Evolutionary conservation across 2,797 vertebrate genomes (phyloP), one percentile per base, ranked within the genome.

Genomic region (Hypotaenidia okinawae): DNA sequence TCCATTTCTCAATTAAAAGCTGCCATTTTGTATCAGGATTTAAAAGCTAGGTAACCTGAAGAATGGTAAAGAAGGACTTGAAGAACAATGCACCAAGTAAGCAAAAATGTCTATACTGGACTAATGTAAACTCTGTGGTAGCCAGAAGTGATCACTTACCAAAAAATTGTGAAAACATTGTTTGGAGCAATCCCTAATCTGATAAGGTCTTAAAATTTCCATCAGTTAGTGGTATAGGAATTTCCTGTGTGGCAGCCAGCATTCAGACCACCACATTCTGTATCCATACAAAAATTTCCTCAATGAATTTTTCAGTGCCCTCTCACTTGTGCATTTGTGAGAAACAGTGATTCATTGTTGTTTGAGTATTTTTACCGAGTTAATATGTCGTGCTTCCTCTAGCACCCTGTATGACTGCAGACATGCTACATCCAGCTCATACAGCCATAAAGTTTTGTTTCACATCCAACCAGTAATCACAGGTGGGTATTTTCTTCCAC

Each of bases 261-360:
- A 90, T 54, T 33, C 52, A 76, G 67, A 57, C 24, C 59, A 62
- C 59, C 47, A 69, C 33, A 62, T 19, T 91, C 21, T 4, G 3
- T 55, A 88, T n/a, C 62, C 58, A 73, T 73, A 75, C n/a, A 39
- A 86, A 37, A 76, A 82, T 86, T 78, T 91, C 28, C 67, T 87
- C 37, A 78, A 45, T 16, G 30, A 90, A 80, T 90, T 88, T 95
- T 82, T 95, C 63, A 63, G 24, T 88, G 80, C 41, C 47, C n/a
- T 90, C 80, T 90, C 51, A 73, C 75, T 94, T 79, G 69, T 66
- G 35, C 45, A 58, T 41, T 82, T 78, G 37, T 78, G 66, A 81
- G 55, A 84, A 95, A 69, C 37, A 58, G 41, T 62, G 70, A 84
- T 78, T 85, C 93, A 85, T 22, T 83, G 28, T n/a, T 9, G 0